Conservation (phyloP, 2,113 vertebrate genomes). For the Lathamus discolor region DNA sequence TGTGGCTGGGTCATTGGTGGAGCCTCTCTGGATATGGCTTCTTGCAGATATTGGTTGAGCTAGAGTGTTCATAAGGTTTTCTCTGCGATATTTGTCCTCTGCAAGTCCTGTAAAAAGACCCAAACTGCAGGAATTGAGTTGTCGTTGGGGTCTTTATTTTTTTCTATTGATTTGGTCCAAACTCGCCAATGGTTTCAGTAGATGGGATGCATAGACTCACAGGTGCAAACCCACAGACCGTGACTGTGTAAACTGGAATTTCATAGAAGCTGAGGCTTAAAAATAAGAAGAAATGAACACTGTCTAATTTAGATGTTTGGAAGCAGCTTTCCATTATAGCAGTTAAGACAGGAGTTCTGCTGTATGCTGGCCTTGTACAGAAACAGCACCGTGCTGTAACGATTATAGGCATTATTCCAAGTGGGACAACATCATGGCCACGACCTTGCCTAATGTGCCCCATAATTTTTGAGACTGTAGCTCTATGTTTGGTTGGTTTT, state of each 20-base stretch:
- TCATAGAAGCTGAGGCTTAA: neutral
- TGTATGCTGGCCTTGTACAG: neutral
- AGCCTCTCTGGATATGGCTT: neutral
- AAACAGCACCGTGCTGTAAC: neutral
- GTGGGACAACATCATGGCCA: neutral
- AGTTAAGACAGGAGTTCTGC: neutral
- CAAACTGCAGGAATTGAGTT: neutral
- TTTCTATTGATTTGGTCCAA: neutral
- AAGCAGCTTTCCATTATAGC: neutral
- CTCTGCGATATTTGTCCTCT: neutral
- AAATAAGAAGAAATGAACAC: neutral
- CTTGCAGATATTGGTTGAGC: neutral
- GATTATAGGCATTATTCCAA: neutral
- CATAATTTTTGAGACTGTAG: neutral
- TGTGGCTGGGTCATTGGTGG: neutral
- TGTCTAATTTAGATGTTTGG: neutral
- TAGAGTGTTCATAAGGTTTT: neutral
- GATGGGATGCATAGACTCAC: neutral
- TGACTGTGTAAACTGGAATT: neutral
- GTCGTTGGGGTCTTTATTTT: neutral
- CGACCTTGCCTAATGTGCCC: neutral
- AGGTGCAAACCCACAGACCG: neutral
- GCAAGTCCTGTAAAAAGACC: neutral
- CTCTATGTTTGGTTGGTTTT: neutral
- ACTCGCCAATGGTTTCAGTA: neutral